Base-by-base conservation (phyloP, 2,113 vertebrate species). In the Paralichthys olivaceus region DNA sequence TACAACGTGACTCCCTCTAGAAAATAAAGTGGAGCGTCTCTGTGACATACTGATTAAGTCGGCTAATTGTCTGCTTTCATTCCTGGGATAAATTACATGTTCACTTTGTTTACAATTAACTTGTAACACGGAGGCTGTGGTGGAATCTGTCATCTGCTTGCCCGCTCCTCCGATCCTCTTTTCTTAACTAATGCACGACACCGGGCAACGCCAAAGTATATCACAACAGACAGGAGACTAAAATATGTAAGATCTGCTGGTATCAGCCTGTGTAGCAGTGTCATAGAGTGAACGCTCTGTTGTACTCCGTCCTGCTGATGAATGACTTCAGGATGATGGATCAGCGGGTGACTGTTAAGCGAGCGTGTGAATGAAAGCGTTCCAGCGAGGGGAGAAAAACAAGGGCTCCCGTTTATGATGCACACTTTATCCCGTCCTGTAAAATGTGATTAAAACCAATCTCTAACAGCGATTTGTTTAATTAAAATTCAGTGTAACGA, bases 401-500 rank as follows among this genome's bases (percentile, higher is more conserved):
- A 65, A 63, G 66, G 54, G 61, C 37, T 47, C 14, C 40, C 14
- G 51, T 70, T 84, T 72, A 58, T n/a, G 20, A 65, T 54, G 62
- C 66, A 40, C 43, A 45, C 26, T 47, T 47, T 17, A 6, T 47
- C 37, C 37, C 37, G 12, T 47, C 8, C 43, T 7, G 63, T 60
- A 72, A 71, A 82, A 80, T 64, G 61, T 57, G 56, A 88, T 84
- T 70, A 80, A 83, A 81, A 53, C 47, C 56, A 63, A 76, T 85
- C 29, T 74, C 65, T 56, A 28, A 62, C 66, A 32, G 55, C 22
- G 37, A 83, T 81, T 78, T 28, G 51, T 47, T 59, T 81, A 64
- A 87, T 86, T 87, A 67, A 70, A 88, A 81, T 80, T 67, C 69
- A 69, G 32, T 11, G 23, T 65, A 76, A 85, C 19, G 0, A 76